These are phyloP conservation scores for Popillia japonica DNA, from an alignment of 1,140 invertebrate genomes.

Conservation along the genomic window DNA sequence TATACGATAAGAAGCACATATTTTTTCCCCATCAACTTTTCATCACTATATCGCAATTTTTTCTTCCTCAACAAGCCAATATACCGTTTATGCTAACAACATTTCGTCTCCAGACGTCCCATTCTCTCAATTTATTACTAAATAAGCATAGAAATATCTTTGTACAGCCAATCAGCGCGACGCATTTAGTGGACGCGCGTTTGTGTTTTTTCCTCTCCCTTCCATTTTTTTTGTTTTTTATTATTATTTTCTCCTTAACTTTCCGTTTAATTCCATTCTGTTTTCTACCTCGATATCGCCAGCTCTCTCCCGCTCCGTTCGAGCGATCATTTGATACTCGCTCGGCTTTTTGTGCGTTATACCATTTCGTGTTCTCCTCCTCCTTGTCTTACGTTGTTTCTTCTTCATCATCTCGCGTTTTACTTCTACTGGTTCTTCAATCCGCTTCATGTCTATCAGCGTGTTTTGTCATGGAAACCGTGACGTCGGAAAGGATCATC, in stretches of 20 bases:
- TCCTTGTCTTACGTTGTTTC: neutral
- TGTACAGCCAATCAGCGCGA: neutral
- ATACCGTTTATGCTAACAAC: neutral
- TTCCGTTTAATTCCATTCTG: neutral
- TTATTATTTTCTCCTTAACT: neutral
- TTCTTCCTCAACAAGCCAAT: too few species aligned
- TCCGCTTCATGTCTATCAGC: neutral
- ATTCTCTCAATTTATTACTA: neutral
- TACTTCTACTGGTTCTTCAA: neutral
- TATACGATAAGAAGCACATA: too few species aligned
- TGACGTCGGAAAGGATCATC: neutral
- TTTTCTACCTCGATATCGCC: neutral
- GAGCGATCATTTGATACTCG: neutral
- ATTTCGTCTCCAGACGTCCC: neutral
- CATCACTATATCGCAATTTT: too few species aligned
- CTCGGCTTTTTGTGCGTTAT: neutral
- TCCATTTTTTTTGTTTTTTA: neutral
- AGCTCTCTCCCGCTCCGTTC: neutral
- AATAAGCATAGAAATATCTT: constrained; percentile 5
- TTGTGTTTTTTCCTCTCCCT: neutral
- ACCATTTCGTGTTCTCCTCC: neutral
- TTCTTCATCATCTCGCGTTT: neutral
- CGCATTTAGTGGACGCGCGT: neutral
- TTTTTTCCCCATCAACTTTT: too few species aligned
- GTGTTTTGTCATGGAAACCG: neutral